These are phyloP conservation scores for Thamnaconus septentrionalis DNA, from an alignment of 2,113 vertebrate genomes.

Conservation along the genomic window DNA sequence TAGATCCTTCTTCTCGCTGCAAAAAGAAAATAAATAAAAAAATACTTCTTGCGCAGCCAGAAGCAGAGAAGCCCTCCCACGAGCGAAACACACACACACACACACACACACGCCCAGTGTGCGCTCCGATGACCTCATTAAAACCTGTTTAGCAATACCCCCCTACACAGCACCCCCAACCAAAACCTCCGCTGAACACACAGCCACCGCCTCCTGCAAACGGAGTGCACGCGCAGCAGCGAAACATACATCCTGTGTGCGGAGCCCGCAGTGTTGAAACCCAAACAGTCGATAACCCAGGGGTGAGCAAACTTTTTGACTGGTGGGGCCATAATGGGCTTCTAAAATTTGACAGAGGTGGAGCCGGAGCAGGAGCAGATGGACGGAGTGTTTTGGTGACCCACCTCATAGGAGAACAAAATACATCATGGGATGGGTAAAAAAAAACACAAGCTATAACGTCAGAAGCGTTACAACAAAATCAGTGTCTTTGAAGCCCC, in stretches of 20 bases:
- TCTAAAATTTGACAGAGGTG: no score
- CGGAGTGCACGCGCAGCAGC: slow-evolving; percentile 5
- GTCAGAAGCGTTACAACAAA: no score
- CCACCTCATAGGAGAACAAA: no score
- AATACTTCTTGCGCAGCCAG: background rate
- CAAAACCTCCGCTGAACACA: slow-evolving; percentile 9
- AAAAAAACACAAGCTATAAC: no score
- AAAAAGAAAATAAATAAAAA: background rate
- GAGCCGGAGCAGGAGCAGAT: no score
- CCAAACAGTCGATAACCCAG: background rate
- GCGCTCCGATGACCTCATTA: slow-evolving; percentile 19
- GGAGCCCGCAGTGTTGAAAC: slow-evolving; percentile 23
- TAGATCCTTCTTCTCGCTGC: background rate
- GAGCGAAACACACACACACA: slow-evolving; percentile 1
- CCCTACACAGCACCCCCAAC: background rate
- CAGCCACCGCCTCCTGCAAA: slow-evolving; percentile 35
- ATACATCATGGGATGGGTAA: no score
- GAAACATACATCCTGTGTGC: no score
- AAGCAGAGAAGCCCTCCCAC: slow-evolving; percentile 4
- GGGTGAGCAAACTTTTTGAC: no score
- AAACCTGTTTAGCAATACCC: slow-evolving; percentile 38
- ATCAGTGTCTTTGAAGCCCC: no score
- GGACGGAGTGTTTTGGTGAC: no score
- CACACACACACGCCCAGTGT: background rate
- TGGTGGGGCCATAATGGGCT: no score